Evolutionary conservation across 2,113 vertebrate species (phyloP).

Genomic region (Sander lucioperca): DNA sequence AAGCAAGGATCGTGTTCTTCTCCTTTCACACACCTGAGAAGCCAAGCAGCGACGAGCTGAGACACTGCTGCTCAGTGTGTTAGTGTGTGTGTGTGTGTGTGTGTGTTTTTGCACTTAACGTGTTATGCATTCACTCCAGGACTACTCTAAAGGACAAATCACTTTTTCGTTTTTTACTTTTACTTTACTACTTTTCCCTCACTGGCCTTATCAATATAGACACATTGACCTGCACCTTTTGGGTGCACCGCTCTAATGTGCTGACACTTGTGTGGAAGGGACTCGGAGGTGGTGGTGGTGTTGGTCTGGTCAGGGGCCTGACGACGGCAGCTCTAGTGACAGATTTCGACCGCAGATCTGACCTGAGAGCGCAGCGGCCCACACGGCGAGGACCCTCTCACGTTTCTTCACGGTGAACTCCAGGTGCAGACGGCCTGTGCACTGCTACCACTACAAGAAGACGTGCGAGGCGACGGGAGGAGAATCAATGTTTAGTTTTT

Average conservation of each 20-base stretch:
- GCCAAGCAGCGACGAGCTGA: slow-evolving; percentile 35
- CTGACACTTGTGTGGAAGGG: slow-evolving; percentile 50
- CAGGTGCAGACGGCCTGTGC: slow-evolving; percentile 42
- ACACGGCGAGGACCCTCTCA: slow-evolving; percentile 10
- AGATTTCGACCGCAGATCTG: slow-evolving; percentile 17
- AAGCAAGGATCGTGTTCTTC: slow-evolving; percentile 22
- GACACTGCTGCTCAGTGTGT: slow-evolving; percentile 65
- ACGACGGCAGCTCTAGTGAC: slow-evolving; percentile 33
- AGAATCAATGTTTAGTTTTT: slow-evolving; percentile 41
- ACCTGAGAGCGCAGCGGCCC: slow-evolving; percentile 17
- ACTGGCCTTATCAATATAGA: slow-evolving; percentile 78
- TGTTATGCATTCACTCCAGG: slow-evolving; percentile 82
- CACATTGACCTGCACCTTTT: slow-evolving; percentile 48
- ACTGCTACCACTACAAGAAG: slow-evolving; percentile 65
- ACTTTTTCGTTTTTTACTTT: slow-evolving; percentile 69
- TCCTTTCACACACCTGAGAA: slow-evolving; percentile 36
- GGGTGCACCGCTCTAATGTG: slow-evolving; percentile 30
- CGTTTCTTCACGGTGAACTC: slow-evolving; percentile 46
- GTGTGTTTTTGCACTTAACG: slow-evolving; percentile 56
- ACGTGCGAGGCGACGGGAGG: slow-evolving; percentile 28
- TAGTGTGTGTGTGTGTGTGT: slow-evolving; percentile 20
- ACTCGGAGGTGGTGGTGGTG: slow-evolving; percentile 22
- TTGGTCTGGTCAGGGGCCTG: slow-evolving; percentile 41
- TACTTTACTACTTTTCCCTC: slow-evolving; percentile 62
- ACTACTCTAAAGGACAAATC: slow-evolving; percentile 84